Percentiles rank a stretch among this genome's conserved stretches.
Conservation (phyloP, 2,797 vertebrate genomes). For the Neopelma chrysocephalum region DNA sequence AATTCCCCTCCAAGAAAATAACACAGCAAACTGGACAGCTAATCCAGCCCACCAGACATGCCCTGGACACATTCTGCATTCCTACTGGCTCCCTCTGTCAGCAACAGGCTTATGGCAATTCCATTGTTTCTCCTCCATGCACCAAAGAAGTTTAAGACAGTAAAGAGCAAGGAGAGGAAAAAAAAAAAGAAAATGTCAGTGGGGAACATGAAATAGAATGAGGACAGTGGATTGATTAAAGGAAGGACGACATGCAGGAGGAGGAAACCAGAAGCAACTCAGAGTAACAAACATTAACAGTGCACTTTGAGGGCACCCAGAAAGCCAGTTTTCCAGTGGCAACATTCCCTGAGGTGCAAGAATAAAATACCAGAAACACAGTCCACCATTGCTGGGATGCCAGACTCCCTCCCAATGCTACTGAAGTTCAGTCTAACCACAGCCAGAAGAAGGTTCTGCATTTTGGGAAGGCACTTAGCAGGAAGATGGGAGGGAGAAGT, state of each 20-base stretch:
- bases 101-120: neutral
- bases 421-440: neutral
- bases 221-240: neutral
- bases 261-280: neutral
- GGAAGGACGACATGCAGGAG: neutral
- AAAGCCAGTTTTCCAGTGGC: neutral
- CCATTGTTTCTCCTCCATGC: neutral
- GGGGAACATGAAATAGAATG: neutral
- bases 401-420: neutral
- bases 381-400: neutral
- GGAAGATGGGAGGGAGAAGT: neutral
- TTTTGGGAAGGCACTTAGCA: neutral
- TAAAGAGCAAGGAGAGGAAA: neutral
- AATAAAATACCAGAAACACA: neutral
- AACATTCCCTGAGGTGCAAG: neutral
- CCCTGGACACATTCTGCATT: neutral
- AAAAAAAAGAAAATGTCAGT: neutral
- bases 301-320: neutral
- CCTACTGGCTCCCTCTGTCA: neutral
- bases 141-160: neutral
- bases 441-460: neutral
- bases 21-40: neutral
- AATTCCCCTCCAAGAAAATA: neutral
- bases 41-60: neutral
- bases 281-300: neutral